A percentile compares a stretch with the other conserved stretches of the same genome.
These are phyloP conservation scores for Tamias sibiricus DNA, from an alignment of 2,113 vertebrate genomes.

Conservation along the genomic window DNA sequence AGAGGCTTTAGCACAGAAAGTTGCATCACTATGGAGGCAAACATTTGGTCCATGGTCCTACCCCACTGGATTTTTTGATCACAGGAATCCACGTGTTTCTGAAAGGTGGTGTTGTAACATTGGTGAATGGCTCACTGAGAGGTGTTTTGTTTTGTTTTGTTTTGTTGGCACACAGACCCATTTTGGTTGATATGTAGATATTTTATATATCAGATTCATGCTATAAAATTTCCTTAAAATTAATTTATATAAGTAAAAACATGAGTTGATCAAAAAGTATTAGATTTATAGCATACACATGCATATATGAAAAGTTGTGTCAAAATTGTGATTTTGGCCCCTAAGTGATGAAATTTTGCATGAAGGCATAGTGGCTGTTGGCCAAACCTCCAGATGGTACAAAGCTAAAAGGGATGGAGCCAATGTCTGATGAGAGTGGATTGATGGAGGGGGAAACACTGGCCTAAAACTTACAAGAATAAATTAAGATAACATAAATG, in stretches of 20 bases:
- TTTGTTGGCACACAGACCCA: background rate
- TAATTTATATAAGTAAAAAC: background rate
- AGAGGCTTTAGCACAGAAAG: background rate
- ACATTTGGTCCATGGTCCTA: background rate
- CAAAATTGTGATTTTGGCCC: conserved; percentile 29
- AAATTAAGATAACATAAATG: conserved; percentile 59
- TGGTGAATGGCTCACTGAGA: background rate
- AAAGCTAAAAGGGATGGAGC: conserved; percentile 36
- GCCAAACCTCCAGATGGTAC: conserved; percentile 66
- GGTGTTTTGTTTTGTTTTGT: background rate
- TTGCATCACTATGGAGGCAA: background rate
- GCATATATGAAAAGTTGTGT: background rate
- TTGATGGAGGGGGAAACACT: background rate
- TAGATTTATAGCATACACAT: background rate
- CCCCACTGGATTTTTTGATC: too few relatives aligned
- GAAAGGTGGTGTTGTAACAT: background rate
- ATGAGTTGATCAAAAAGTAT: background rate
- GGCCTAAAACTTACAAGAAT: conserved; percentile 45
- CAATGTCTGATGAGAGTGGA: conserved; percentile 45
- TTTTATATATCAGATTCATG: background rate
- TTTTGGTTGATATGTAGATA: background rate
- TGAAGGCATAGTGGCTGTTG: conserved; percentile 23
- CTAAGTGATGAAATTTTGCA: conserved; percentile 42
- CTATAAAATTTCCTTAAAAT: background rate
- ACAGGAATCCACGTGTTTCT: background rate